phyloP scores from a whole-genome alignment of 1,140 invertebrate genomes.

The Stegodyphus mimosarum region DNA sequence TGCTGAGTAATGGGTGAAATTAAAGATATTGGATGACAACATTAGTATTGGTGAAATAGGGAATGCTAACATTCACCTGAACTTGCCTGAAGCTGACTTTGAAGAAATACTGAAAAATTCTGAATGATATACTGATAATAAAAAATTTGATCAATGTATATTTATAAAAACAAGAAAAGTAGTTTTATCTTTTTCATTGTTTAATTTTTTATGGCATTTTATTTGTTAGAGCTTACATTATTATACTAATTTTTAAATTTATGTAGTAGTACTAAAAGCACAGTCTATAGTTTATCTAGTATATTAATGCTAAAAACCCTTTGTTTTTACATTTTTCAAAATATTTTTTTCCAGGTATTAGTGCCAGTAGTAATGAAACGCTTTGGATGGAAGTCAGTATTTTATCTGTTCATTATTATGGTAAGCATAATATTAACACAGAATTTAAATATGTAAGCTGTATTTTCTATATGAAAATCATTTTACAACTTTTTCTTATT shows the following conservation, averaged over 20 bases:
- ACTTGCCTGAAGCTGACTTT: no score
- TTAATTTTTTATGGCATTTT: neutral
- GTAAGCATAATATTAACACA: conserved; percentile 14
- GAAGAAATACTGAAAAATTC: no score
- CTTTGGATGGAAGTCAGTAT: conserved; percentile 56
- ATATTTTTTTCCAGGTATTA: conserved; percentile 22
- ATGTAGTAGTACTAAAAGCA: neutral
- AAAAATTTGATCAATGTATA: no score
- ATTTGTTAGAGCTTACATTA: neutral
- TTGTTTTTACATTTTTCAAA: neutral
- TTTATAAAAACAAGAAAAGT: no score
- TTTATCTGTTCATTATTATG: conserved; percentile 60
- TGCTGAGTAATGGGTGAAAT: no score
- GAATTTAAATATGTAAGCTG: no score
- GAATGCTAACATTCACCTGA: no score
- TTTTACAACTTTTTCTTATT: no score
- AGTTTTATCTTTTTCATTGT: neutral
- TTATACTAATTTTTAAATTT: neutral
- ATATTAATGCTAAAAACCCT: neutral
- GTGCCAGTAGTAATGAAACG: conserved; percentile 44
- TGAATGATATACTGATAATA: no score
- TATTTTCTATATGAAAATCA: no score
- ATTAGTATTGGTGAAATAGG: no score
- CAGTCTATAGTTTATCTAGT: neutral
- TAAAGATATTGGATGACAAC: no score